phyloP scores from a whole-genome alignment of 2,113 vertebrate species.

The Periophthalmus modestus region DNA sequence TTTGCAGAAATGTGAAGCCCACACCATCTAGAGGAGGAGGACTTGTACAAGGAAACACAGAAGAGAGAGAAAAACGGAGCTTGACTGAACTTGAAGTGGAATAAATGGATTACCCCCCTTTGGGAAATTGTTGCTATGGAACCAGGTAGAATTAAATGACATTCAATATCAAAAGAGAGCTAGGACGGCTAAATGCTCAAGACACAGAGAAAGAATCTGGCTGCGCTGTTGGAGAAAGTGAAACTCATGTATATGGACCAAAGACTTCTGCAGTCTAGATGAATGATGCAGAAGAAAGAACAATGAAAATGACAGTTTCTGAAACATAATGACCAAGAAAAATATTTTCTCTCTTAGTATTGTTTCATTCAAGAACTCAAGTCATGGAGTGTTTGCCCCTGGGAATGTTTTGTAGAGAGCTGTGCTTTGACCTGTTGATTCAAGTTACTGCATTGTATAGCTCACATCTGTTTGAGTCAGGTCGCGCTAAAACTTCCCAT shows the following conservation, averaged over 20 bases:
- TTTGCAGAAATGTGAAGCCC: conserved; percentile 55
- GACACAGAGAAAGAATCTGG: conserved; percentile 39
- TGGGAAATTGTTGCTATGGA: conserved; percentile 65
- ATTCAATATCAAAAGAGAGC: conserved; percentile 58
- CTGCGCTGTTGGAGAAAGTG: conserved; percentile 30
- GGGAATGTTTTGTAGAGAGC: conserved; percentile 44
- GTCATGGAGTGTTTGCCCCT: conserved; percentile 62
- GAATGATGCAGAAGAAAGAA: conserved; percentile 36
- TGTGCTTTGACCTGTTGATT: conserved; percentile 45
- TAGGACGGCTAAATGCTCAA: conserved; percentile 55
- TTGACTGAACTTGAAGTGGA: conserved; percentile 62
- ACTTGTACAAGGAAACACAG: conserved; percentile 53
- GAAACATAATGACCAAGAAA: conserved; percentile 52
- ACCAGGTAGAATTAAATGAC: conserved; percentile 60
- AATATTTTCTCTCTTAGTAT: conserved; percentile 30
- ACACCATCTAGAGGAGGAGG: conserved; percentile 52
- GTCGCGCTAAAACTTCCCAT: conserved; percentile 36
- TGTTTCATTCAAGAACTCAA: conserved; percentile 40
- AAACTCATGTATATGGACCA: conserved; percentile 56
- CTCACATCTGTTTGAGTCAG: conserved; percentile 62
- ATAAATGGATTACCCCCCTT: conserved; percentile 70
- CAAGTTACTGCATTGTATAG: conserved; percentile 39
- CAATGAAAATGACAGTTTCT: conserved; percentile 31
- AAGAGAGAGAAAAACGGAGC: conserved; percentile 45
- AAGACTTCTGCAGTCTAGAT: conserved; percentile 51